These are phyloP conservation scores for Tetrapedia diversipes DNA, from an alignment of 2,888 invertebrate genomes.

Conservation along the genomic window DNA sequence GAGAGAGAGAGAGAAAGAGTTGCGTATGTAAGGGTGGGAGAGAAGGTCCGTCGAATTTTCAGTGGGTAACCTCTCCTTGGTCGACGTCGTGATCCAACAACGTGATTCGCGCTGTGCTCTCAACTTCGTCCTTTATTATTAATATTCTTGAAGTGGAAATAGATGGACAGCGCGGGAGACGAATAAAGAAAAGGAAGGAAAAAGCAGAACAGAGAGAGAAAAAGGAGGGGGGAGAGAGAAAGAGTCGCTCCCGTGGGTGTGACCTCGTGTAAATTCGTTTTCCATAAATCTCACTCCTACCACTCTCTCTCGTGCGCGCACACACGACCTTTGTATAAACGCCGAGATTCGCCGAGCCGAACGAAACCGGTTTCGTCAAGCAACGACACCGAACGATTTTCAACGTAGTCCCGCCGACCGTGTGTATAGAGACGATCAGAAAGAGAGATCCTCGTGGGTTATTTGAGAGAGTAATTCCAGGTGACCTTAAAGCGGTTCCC, in stretches of 20 bases:
- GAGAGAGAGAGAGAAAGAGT: no score
- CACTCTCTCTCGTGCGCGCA: conserved; percentile 65
- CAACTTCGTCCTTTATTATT: conserved; percentile 47
- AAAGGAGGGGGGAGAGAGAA: conserved; percentile 39
- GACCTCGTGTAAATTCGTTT: conserved; percentile 78
- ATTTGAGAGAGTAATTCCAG: conserved; percentile 54
- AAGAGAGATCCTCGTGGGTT: conserved; percentile 62
- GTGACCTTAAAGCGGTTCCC: conserved; percentile 40
- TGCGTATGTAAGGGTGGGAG: not conserved
- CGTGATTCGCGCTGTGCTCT: conserved; percentile 17
- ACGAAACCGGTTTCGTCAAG: conserved; percentile 80
- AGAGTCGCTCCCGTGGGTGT: conserved; percentile 72
- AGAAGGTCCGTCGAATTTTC: conserved; percentile 23
- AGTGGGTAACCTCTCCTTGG: conserved; percentile 17
- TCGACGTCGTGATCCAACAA: conserved; percentile 17
- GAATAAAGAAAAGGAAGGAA: conserved; percentile 34
- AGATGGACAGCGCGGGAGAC: conserved; percentile 43
- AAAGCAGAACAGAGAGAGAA: not conserved
- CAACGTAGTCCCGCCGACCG: conserved; percentile 65
- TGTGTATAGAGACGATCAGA: conserved; percentile 41
- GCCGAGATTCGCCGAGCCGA: conserved; percentile 76
- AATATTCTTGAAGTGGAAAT: conserved; percentile 53
- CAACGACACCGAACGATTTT: conserved; percentile 72
- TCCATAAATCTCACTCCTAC: conserved; percentile 75
- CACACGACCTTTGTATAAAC: conserved; percentile 78